Percentiles rank a stretch among this genome's conserved stretches.
Conservation (phyloP, 2,113 vertebrate species). For the Cathartes aura region DNA sequence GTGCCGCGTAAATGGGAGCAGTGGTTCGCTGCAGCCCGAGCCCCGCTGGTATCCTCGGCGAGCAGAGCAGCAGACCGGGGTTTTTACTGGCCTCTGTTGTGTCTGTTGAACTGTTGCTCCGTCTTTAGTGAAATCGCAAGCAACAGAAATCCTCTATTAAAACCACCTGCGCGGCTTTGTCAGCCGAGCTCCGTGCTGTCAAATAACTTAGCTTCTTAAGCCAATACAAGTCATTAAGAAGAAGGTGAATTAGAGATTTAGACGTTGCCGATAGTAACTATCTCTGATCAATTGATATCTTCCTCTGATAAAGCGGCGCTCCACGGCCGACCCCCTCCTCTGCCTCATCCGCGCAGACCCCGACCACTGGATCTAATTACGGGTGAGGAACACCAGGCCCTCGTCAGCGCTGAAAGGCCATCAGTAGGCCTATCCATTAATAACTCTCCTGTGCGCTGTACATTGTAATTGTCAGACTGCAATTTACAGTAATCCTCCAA, state of each 20-base stretch:
- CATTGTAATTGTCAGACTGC: slow-evolving; percentile 91
- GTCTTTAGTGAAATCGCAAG: slow-evolving; percentile 77
- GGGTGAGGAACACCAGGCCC: slow-evolving; percentile 83
- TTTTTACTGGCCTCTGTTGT: slow-evolving; percentile 81
- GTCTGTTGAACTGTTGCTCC: slow-evolving; percentile 81
- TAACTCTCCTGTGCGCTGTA: slow-evolving; percentile 86
- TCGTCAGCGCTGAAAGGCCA: slow-evolving; percentile 84
- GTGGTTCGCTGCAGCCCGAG: slow-evolving; percentile 23
- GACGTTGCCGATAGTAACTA: slow-evolving; percentile 76
- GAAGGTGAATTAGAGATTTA: slow-evolving; percentile 78
- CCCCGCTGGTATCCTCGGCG: slow-evolving; percentile 41
- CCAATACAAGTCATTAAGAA: slow-evolving; percentile 86
- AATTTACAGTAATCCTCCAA: slow-evolving; percentile 90
- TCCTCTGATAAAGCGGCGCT: slow-evolving; percentile 76
- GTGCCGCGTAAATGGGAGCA: slow-evolving; percentile 22
- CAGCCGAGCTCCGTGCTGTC: slow-evolving; percentile 77
- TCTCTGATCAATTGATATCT: slow-evolving; percentile 85
- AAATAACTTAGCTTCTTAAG: slow-evolving; percentile 78
- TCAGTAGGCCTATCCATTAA: slow-evolving; percentile 88
- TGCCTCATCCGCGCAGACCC: slow-evolving; percentile 49
- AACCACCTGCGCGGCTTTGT: slow-evolving; percentile 84
- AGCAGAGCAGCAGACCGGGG: slow-evolving; percentile 41
- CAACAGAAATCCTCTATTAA: slow-evolving; percentile 81
- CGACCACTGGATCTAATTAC: slow-evolving; percentile 89
- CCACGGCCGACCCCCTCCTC: slow-evolving; percentile 16